Evolutionary conservation across 2,113 vertebrate genomes (phyloP).

Genomic region (Trogon melanurus): DNA sequence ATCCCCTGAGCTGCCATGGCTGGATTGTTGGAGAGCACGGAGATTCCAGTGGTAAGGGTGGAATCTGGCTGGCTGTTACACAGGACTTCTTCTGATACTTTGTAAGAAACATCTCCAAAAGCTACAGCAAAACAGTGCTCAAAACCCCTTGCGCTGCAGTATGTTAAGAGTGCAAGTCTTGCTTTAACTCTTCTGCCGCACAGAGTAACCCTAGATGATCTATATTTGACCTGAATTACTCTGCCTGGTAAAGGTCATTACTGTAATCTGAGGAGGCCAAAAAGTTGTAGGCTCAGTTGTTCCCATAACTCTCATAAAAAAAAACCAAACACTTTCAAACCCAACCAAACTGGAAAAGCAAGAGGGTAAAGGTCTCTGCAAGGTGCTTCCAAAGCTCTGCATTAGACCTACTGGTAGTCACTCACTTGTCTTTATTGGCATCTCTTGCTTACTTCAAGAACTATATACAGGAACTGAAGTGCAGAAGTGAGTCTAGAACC

Average conservation of each 20-base stretch:
- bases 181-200: background rate
- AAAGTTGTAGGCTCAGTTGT: slow-evolving; percentile 17
- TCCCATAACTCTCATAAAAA: background rate
- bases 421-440: background rate
- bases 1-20: slow-evolving; percentile 92
- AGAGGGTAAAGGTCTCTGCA: slow-evolving; percentile 7
- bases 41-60: slow-evolving; percentile 93
- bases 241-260: slow-evolving; percentile 57
- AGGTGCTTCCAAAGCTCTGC: background rate
- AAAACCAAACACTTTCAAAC: background rate
- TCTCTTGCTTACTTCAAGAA: background rate
- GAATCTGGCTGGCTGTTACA: background rate
- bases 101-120: background rate
- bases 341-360: background rate
- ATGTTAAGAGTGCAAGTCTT: background rate
- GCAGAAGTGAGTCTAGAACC: background rate
- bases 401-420: background rate
- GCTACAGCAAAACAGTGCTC: background rate
- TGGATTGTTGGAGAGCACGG: slow-evolving; percentile 96
- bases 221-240: slow-evolving; percentile 54
- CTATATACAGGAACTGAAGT: background rate
- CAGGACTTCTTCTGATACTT: background rate
- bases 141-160: background rate
- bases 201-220: slow-evolving; percentile 60
- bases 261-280: slow-evolving; percentile 54